Conservation (phyloP, 2,888 invertebrate species). For the Drosophila nigritarsus region DNA sequence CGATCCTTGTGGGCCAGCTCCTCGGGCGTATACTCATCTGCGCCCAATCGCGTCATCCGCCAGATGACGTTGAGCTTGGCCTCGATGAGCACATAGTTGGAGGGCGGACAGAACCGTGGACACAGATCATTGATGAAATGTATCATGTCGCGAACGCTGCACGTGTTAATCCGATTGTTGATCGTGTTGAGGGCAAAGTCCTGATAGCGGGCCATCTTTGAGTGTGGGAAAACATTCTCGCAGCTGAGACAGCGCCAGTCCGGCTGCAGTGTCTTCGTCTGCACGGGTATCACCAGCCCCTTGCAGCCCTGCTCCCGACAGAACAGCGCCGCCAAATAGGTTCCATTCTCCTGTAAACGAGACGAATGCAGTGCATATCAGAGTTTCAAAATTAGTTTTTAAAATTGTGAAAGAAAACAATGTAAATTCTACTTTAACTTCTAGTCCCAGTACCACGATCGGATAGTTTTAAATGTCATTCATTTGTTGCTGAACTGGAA, state of each 20-base stretch:
- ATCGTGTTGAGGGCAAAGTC: constrained; percentile 83
- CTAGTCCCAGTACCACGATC: no score
- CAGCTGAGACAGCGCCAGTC: constrained; percentile 90
- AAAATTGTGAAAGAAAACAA: not conserved
- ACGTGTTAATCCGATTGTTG: constrained; percentile 82
- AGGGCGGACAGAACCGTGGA: constrained; percentile 83
- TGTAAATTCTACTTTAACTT: not conserved
- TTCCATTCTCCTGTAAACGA: constrained; percentile 82
- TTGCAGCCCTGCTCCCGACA: constrained; percentile 85
- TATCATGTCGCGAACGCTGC: constrained; percentile 83
- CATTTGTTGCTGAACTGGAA: not conserved
- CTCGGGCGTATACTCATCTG: constrained; percentile 77
- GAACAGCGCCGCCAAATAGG: constrained; percentile 83
- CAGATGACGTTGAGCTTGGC: constrained; percentile 85
- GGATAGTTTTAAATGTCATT: not conserved
- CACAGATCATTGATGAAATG: constrained; percentile 83
- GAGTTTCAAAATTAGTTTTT: not conserved
- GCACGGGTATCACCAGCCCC: constrained; percentile 86
- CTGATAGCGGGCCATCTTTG: constrained; percentile 83
- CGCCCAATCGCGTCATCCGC: constrained; percentile 81
- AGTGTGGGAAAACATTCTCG: constrained; percentile 80
- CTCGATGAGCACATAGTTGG: constrained; percentile 84
- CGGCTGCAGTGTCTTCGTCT: constrained; percentile 87
- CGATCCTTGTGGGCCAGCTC: constrained; percentile 81
- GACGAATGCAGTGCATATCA: not conserved